Evolutionary conservation across 1,140 invertebrate genomes (phyloP).

Genomic region (Nasonia longicornis): DNA sequence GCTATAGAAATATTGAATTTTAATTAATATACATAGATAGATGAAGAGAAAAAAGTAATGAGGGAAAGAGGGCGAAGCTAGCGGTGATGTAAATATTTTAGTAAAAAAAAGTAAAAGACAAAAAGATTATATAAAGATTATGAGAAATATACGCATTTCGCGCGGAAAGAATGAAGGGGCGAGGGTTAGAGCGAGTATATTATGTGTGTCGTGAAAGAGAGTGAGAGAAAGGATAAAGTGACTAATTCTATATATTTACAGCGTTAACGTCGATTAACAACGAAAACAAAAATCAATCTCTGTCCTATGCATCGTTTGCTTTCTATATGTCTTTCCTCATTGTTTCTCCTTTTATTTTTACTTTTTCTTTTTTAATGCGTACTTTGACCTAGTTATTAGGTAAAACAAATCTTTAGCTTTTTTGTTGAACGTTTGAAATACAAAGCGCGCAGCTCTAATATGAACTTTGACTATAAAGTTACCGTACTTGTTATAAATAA

Average conservation of each 20-base stretch:
- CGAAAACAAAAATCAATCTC: slow-evolving; percentile 56
- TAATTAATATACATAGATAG: slow-evolving; percentile 17
- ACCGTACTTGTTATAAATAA: slow-evolving; percentile 62
- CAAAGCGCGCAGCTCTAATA: slow-evolving; percentile 57
- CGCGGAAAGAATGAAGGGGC: slow-evolving; percentile 2
- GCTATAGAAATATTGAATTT: slow-evolving; percentile 34
- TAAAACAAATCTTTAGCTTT: not conserved
- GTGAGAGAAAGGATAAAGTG: slow-evolving; percentile 15
- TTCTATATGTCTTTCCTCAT: slow-evolving; percentile 7
- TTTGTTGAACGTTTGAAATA: slow-evolving; percentile 23
- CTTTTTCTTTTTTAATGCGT: not conserved
- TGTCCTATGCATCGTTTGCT: slow-evolving; percentile 55
- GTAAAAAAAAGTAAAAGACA: not conserved
- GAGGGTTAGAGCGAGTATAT: not conserved
- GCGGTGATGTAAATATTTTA: slow-evolving; percentile 44
- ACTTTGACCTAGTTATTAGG: not conserved
- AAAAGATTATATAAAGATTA: not conserved
- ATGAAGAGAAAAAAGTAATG: not conserved
- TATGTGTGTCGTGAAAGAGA: not conserved
- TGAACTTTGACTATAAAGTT: slow-evolving; percentile 61
- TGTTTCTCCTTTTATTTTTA: not conserved
- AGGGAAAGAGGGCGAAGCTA: slow-evolving; percentile 15
- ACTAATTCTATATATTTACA: slow-evolving; percentile 29
- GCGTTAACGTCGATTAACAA: slow-evolving; percentile 55
- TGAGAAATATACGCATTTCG: slow-evolving; percentile 7